A percentile compares a stretch with the other conserved stretches of the same genome.
Conservation (phyloP, 2,113 vertebrate genomes). For the Panthera uncia region DNA sequence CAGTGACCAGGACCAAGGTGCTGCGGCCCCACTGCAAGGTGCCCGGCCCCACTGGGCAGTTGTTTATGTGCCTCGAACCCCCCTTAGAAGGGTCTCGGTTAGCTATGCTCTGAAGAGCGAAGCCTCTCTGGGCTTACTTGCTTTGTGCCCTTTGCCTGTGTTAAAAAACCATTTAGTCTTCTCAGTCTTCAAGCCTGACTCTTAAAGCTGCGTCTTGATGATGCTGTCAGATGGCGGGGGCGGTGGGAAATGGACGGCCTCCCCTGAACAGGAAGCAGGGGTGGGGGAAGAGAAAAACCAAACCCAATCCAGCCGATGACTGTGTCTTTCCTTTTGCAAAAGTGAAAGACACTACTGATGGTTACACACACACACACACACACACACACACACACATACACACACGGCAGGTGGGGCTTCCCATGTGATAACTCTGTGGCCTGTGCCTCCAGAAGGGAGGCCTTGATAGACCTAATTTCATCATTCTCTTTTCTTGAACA, state of each 20-base stretch:
- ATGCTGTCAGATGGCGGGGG: not conserved
- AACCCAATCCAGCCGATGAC: not conserved
- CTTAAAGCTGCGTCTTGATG: not conserved
- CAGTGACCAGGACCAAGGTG: not conserved
- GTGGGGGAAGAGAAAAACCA: not conserved
- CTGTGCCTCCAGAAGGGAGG: not conserved
- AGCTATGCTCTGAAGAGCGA: not conserved
- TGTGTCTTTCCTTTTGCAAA: not conserved
- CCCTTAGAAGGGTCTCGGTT: not conserved
- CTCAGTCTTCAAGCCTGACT: no score
- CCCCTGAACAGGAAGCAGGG: not conserved
- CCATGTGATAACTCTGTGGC: not conserved
- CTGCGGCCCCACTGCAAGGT: rapidly evolving
- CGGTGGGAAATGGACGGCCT: not conserved
- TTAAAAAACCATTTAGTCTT: no score
- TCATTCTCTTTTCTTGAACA: not conserved
- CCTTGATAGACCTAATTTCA: not conserved
- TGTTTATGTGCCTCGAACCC: rapidly evolving
- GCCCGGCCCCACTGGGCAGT: not conserved
- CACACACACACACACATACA: no score
- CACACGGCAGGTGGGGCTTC: not conserved
- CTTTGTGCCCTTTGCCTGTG: no score
- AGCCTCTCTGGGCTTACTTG: not conserved
- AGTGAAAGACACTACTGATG: not conserved
- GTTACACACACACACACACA: not conserved